phyloP scores from a whole-genome alignment of 2,113 vertebrate genomes.

The Perccottus glenii region DNA sequence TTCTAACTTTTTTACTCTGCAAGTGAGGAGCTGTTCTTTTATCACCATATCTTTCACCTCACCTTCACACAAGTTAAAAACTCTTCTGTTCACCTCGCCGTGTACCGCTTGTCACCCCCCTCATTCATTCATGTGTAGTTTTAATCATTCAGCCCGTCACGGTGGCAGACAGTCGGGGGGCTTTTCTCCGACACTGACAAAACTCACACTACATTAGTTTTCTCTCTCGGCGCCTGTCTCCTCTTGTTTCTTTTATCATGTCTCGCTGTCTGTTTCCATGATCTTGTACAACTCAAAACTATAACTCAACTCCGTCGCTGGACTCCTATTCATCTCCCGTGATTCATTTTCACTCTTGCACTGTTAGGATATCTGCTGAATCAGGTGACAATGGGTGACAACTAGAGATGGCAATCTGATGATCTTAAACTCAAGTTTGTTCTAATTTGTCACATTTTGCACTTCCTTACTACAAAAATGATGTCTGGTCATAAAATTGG shows the following conservation, averaged over 20 bases:
- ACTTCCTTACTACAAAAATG: neutral
- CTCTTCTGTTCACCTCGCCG: neutral
- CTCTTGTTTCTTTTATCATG: conserved; percentile 39
- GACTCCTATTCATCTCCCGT: conserved; percentile 12
- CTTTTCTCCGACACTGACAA: conserved; percentile 30
- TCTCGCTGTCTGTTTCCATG: conserved; percentile 39
- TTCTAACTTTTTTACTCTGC: neutral
- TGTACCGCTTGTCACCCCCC: neutral
- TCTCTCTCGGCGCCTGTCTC: conserved; percentile 21
- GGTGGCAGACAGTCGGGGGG: conserved; percentile 12
- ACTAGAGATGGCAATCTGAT: neutral
- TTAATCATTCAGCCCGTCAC: conserved; percentile 27
- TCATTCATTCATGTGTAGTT: conserved; percentile 29
- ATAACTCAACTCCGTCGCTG: conserved; percentile 31
- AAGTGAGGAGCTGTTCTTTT: conserved; percentile 7
- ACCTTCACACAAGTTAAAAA: neutral
- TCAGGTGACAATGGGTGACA: neutral
- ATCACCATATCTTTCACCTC: conserved; percentile 10
- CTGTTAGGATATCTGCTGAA: conserved; percentile 1
- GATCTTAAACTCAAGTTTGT: neutral
- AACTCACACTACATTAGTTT: conserved; percentile 39
- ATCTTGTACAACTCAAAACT: conserved; percentile 35
- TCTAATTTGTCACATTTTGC: neutral
- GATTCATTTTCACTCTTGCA: conserved; percentile 23
- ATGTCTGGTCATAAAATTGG: too few relatives aligned